These are phyloP conservation scores for Anaspis maculata DNA, from an alignment of 2,888 invertebrate genomes.

Conservation along the genomic window DNA sequence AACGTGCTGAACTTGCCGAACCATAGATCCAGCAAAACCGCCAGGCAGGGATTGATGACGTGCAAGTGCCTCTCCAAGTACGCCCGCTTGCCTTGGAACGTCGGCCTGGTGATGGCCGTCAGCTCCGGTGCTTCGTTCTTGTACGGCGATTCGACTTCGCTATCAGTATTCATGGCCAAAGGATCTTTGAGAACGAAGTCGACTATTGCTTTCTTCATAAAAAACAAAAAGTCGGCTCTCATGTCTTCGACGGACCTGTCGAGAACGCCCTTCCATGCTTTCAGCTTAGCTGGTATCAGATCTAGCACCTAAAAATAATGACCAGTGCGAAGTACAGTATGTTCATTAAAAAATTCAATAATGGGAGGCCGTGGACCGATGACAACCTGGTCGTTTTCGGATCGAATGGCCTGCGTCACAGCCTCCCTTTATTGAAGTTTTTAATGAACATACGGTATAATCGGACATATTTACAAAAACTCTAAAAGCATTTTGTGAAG, in stretches of 20 bases:
- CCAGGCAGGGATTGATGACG: slow-evolving; percentile 72
- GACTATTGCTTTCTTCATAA: slow-evolving; percentile 85
- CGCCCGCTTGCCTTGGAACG: slow-evolving; percentile 37
- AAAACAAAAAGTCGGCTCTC: slow-evolving; percentile 76
- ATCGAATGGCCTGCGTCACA: too few species aligned
- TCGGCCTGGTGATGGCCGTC: slow-evolving; percentile 60
- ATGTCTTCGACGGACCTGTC: slow-evolving; percentile 64
- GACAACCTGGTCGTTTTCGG: too few species aligned
- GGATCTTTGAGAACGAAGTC: slow-evolving; percentile 86
- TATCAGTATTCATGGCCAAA: slow-evolving; percentile 46
- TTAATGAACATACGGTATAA: too few species aligned
- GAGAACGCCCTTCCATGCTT: slow-evolving; percentile 53
- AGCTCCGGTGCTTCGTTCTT: slow-evolving; percentile 52
- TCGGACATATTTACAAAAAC: too few species aligned
- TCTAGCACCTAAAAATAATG: too few species aligned
- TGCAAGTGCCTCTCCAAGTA: slow-evolving; percentile 56
- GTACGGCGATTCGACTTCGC: slow-evolving; percentile 46
- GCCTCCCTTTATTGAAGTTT: too few species aligned
- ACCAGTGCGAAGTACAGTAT: too few species aligned
- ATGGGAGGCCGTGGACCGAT: too few species aligned
- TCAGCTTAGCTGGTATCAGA: slow-evolving; percentile 55
- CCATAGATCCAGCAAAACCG: slow-evolving; percentile 75
- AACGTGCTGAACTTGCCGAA: slow-evolving; percentile 62
- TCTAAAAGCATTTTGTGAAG: too few species aligned
- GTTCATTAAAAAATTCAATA: too few species aligned